phyloP scores from a whole-genome alignment of 2,113 vertebrate genomes.

The Telmatochromis sp. region DNA sequence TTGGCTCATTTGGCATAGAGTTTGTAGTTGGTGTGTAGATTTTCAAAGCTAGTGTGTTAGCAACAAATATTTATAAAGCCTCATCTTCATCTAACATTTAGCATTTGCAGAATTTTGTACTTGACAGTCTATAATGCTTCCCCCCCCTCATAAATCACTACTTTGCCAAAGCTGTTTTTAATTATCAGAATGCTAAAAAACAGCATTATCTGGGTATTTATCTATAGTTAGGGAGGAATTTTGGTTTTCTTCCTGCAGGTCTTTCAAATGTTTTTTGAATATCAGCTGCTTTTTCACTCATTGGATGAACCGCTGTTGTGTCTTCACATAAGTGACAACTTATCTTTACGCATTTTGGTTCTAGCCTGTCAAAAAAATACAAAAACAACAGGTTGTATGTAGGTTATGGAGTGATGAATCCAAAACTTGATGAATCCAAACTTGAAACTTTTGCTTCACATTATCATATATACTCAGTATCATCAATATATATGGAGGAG shows the following conservation, averaged over 20 bases:
- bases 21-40: background rate
- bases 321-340: background rate
- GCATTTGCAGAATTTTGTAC: background rate
- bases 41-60: background rate
- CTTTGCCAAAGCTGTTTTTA: background rate
- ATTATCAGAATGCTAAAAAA: background rate
- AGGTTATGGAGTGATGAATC: background rate
- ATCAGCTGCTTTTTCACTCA: background rate
- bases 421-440: background rate
- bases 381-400: background rate
- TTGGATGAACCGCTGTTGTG: background rate
- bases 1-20: background rate
- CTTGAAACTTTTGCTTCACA: background rate
- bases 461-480: background rate
- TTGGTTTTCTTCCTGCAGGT: background rate
- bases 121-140: background rate
- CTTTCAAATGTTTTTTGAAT: background rate
- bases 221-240: background rate
- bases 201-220: background rate
- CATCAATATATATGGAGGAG: background rate
- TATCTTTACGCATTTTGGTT: background rate
- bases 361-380: background rate
- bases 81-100: background rate
- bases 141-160: background rate
- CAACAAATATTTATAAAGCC: background rate